Conservation (phyloP, 2,797 vertebrate genomes). For the Parauchenoglanis punctatus region DNA sequence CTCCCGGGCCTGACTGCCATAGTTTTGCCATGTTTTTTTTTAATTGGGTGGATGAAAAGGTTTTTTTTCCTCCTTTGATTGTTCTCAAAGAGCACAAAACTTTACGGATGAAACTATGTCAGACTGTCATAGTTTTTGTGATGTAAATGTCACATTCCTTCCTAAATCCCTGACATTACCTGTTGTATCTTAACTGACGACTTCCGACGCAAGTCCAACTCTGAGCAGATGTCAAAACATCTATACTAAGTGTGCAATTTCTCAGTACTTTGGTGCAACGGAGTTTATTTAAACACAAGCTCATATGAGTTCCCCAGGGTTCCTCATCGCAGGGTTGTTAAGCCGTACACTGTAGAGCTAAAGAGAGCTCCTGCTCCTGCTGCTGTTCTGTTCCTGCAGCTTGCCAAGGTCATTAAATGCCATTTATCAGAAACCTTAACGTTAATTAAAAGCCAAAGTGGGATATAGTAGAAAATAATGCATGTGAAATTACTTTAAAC, state of each 20-base stretch:
- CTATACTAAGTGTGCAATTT: not conserved
- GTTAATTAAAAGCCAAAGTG: not conserved
- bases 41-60: not conserved
- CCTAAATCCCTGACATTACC: not conserved
- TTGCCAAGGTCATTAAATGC: not conserved
- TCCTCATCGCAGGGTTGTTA: not conserved
- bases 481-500: not conserved
- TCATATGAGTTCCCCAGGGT: not conserved
- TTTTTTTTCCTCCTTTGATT: not conserved
- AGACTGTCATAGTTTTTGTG: not conserved
- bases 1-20: not conserved
- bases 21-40: not conserved
- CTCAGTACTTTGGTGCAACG: not conserved
- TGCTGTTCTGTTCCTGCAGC: not conserved
- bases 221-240: not conserved
- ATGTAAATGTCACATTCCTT: constrained; percentile 15
- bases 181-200: not conserved
- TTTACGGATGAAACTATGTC: not conserved
- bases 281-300: constrained; percentile 15
- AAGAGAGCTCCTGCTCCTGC: constrained; percentile 5
- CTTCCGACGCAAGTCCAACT: not conserved
- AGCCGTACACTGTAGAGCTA: not conserved
- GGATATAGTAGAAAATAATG: not conserved
- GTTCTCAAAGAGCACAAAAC: not conserved
- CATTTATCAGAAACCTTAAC: not conserved